Evolutionary conservation across 2,888 invertebrate genomes (phyloP), one percentile per base, ranked within the genome.

Genomic region (Gerris lacustris): DNA sequence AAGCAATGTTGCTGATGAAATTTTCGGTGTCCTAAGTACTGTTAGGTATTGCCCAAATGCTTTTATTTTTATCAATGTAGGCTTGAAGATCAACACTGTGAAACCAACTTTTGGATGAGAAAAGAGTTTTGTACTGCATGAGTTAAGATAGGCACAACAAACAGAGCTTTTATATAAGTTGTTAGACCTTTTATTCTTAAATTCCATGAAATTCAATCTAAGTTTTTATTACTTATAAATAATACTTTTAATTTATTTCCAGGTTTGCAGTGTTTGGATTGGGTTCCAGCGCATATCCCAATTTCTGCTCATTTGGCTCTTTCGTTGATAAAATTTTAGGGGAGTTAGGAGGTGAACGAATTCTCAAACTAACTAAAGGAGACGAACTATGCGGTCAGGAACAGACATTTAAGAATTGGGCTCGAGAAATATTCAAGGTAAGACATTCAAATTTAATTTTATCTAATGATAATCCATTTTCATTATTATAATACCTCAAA

Each of bases 321-420:
- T 95, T 93, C 79, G 90, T 96, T 73, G 96, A 97, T 81, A 92
- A 92, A 78, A 85, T 95, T 74, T 82, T 96, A 17, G 89, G 89
- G 0, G 93, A 94, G 80, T 84, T 96, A 67, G 96, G 96, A 0
- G 96, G 94, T 1, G 95, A 96, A 81, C 84, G 94, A 72, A 84
- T 97, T 73, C 82, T 89, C 69, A 88, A 90, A 79, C 82, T 96
- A 76, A 88, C 89, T 0, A 88, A 89, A 68, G 96, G 96, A 6
- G 96, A 96, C 80, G 96, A 96, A 82, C 90, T 96, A 86, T 94
- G 94, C 79, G 96, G 96, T 4, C 96, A 96, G 81, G 96, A 97
- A 78, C 94, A 95, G 79, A 90, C 94, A 0, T 97, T 96, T 81
- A 85, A 90, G 77, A 91, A 91, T 80, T 95, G 94, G 94, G 93